These are phyloP conservation scores for Petaurus breviceps DNA, from an alignment of 2,113 vertebrate species.

Conservation along the genomic window DNA sequence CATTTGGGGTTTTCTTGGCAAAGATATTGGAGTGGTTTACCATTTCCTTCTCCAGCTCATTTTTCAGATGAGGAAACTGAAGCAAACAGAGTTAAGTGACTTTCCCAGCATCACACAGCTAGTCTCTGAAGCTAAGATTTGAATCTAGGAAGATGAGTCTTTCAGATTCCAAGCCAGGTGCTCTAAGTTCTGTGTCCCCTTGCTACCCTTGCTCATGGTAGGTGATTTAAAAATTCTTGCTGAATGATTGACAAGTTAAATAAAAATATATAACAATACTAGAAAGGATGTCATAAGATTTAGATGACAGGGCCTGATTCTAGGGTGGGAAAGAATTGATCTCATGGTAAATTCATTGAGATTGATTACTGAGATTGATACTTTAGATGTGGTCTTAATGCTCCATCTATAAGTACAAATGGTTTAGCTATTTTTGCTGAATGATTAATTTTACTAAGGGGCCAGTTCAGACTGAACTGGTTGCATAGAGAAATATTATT, in stretches of 20 bases:
- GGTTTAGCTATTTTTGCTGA: background rate
- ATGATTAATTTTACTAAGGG: background rate
- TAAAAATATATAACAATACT: conserved; percentile 17
- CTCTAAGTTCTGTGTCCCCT: background rate
- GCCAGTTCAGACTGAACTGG: conserved; percentile 15
- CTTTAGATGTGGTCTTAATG: conserved; percentile 17
- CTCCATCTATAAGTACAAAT: background rate
- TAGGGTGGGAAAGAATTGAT: background rate
- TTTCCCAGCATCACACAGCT: background rate
- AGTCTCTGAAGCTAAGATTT: background rate
- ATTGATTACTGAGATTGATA: background rate
- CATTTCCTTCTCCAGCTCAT: background rate
- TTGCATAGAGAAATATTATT: background rate
- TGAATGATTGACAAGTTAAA: conserved; percentile 29
- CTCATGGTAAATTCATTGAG: background rate
- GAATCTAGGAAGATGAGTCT: background rate
- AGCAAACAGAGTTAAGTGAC: background rate
- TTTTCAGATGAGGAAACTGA: background rate
- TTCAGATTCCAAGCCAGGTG: background rate
- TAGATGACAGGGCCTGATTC: conserved; percentile 17
- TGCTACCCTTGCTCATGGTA: background rate
- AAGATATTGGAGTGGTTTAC: background rate
- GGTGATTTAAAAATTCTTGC: background rate
- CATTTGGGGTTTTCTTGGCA: background rate
- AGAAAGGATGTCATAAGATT: background rate